Conservation (phyloP, 2,113 vertebrate species). For the Ploceus nigricollis region DNA sequence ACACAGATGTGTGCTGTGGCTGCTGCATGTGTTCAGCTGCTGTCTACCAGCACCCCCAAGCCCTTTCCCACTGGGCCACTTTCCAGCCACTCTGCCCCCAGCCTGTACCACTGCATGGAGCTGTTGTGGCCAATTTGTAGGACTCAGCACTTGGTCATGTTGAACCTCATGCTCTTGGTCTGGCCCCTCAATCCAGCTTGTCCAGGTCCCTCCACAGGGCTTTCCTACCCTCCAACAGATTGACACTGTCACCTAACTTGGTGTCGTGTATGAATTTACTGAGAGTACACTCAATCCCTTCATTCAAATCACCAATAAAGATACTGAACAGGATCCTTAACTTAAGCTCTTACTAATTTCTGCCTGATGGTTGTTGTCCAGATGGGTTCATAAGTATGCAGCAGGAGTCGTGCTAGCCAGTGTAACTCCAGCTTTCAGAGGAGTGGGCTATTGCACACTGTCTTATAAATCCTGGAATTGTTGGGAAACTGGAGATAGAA, state of each 20-base stretch:
- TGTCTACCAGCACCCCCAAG: rapidly evolving
- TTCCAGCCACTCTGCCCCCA: background rate
- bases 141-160: background rate
- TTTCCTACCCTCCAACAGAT: background rate
- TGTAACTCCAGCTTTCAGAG: background rate
- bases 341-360: background rate
- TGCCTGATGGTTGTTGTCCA: background rate
- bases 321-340: background rate
- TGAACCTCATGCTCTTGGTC: background rate
- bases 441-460: background rate
- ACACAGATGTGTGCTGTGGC: no score
- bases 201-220: background rate
- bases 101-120: background rate
- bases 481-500: background rate
- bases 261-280: background rate
- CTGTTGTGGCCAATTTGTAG: rapidly evolving
- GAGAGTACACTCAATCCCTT: background rate
- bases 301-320: background rate
- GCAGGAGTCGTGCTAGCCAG: background rate
- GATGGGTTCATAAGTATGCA: background rate
- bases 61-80: background rate
- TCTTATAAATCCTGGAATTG: background rate
- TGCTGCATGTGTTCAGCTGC: background rate
- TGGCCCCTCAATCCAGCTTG: background rate
- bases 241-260: rapidly evolving